Evolutionary conservation across 1,140 invertebrate genomes (phyloP), one percentile per base, ranked within the genome.

Genomic region (Hyphantria cunea): DNA sequence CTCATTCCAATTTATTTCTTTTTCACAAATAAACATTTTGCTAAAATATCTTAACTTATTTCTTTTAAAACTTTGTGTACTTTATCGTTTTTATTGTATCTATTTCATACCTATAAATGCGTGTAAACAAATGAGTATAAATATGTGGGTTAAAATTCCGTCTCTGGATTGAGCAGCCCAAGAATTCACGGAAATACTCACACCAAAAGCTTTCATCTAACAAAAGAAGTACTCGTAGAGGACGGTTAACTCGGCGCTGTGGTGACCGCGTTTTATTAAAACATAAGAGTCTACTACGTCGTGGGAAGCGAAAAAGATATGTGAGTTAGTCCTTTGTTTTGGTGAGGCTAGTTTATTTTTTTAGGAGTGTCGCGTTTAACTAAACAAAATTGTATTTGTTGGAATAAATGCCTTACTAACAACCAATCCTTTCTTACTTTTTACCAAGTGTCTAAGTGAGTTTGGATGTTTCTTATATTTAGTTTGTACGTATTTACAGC

Each of bases 171-270:
- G 32, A 12, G 17, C 45, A 32, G 11, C 34, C 7, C 34, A 10
- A 37, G 34, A 32, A 56, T 44, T 63, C 44, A 58, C 63, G 69
- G 69, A 67, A 71, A 71, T 64, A 59, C 63, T 70, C 55, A 13
- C 55, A 58, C 50, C 66, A 72, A 72, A 72, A 66, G 62, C 62
- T 68, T 68, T 59, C 53, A 65, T 33, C 51, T 50, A 65, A 68
- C 62, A 65, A 72, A 68, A 65, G 65, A 64, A 64, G 58, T n/a
- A n/a, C n/a, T n/a, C n/a, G n/a, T 50, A 59, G 45, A 48, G 62
- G 56, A 47, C 53, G 62, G 56, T 52, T 67, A 64, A 62, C 61
- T 53, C 52, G 13, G 34, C 44, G 51, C 42, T 68, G 37, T 17
- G 47, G 42, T 70, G 55, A 33, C 60, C 64, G 54, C 14, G 44